Percentiles rank a stretch among this genome's conserved stretches.
phyloP scores from a whole-genome alignment of 2,888 invertebrate genomes.

The Papilio protenor region DNA sequence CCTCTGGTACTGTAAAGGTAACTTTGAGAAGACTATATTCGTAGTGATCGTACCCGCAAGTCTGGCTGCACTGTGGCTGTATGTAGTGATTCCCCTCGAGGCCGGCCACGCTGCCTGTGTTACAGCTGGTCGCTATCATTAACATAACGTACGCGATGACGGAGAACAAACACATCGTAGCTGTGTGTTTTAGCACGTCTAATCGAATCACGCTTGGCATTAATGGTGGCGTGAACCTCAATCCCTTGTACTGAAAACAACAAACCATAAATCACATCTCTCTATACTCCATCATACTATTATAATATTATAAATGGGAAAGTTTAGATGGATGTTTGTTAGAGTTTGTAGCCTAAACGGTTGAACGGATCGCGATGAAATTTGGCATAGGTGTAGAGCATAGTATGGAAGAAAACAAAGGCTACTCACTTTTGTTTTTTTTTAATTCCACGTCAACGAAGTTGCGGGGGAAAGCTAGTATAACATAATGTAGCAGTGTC shows the following conservation, averaged over 20 bases:
- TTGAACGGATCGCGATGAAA: no score
- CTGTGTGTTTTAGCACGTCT: constrained; percentile 43
- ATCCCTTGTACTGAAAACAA: constrained; percentile 48
- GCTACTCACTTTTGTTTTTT: no score
- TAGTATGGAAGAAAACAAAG: no score
- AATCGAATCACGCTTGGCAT: constrained; percentile 43
- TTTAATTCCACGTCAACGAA: no score
- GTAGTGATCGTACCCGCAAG: constrained; percentile 50
- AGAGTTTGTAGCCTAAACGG: no score
- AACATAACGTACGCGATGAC: constrained; percentile 44
- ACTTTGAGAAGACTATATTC: neutral
- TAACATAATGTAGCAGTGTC: no score
- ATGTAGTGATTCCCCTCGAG: constrained; percentile 43
- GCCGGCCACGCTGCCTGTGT: constrained; percentile 48
- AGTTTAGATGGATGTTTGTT: no score
- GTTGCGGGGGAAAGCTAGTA: no score
- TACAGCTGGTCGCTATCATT: constrained; percentile 44
- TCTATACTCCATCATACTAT: neutral
- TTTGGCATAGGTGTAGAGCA: no score
- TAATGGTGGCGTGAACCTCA: constrained; percentile 48
- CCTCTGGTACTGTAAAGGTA: neutral
- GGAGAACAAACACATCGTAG: constrained; percentile 44
- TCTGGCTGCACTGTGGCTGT: constrained; percentile 50
- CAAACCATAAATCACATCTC: neutral
- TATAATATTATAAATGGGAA: no score